Evolutionary conservation across 37 sponge, comb jelly and placozoan genomes (phyloP).

Genomic region (Aplysina aerophoba): DNA sequence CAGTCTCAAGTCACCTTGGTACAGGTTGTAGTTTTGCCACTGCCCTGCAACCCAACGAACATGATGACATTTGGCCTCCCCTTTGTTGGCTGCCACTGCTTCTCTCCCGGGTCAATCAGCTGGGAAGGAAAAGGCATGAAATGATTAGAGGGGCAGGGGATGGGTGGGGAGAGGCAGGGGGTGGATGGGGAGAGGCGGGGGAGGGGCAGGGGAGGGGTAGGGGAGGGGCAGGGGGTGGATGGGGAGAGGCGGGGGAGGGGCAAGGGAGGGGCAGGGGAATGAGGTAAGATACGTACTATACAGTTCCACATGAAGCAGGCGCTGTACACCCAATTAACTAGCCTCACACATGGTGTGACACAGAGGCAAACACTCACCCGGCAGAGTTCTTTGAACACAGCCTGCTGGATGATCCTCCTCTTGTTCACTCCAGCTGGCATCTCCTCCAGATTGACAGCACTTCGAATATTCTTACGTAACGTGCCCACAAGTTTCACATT

Average conservation of each 20-base stretch:
- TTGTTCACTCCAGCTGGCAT: slow-evolving; percentile 97
- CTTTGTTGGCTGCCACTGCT: slow-evolving; percentile 91
- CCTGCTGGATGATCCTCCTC: slow-evolving; percentile 90
- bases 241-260: too few species aligned
- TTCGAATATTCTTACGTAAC: slow-evolving; percentile 89
- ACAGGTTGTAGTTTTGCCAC: slow-evolving; percentile 98
- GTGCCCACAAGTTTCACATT: slow-evolving; percentile 91
- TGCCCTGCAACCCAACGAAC: slow-evolving; percentile 98
- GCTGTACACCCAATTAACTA: neutral
- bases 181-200: too few species aligned
- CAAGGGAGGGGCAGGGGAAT: too few species aligned
- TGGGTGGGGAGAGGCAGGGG: too few species aligned
- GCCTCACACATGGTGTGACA: neutral
- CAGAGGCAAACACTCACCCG: slow-evolving; percentile 25
- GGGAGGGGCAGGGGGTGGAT: too few species aligned
- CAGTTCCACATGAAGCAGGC: neutral
- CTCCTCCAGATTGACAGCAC: slow-evolving; percentile 91
- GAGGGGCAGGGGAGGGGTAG: neutral
- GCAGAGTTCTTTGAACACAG: slow-evolving; percentile 98
- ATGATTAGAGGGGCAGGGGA: too few species aligned
- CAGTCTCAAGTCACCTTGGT: slow-evolving; percentile 74
- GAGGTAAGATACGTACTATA: neutral
- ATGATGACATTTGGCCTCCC: slow-evolving; percentile 92
- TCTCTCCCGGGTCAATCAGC: slow-evolving; percentile 88
- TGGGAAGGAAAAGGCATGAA: neutral